Evolutionary conservation across 1,140 invertebrate species (phyloP).

Genomic region (Ooceraea biroi): DNA sequence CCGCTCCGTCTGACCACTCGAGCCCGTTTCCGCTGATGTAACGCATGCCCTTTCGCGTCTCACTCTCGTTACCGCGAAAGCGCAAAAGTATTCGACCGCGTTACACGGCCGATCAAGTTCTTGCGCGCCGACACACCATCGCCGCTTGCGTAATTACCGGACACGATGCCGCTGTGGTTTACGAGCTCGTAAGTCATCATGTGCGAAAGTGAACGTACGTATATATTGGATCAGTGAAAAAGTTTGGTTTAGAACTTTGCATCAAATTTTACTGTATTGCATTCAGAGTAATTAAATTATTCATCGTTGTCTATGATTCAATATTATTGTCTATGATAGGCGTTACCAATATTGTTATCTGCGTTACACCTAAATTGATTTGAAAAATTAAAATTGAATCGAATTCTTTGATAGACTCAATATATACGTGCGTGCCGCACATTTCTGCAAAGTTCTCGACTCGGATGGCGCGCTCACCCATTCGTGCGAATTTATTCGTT

Average conservation of each 20-base stretch:
- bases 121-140: not conserved
- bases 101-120: constrained; percentile 35
- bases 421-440: not conserved
- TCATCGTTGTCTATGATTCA: too few species aligned
- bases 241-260: too few species aligned
- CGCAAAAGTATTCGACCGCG: constrained; percentile 35
- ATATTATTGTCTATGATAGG: too few species aligned
- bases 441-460: not conserved
- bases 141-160: constrained; percentile 15
- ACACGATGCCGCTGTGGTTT: constrained; percentile 38
- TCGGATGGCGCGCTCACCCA: not conserved
- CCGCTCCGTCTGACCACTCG: not conserved
- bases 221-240: too few species aligned
- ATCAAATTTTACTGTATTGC: too few species aligned
- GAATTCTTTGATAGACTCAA: not conserved
- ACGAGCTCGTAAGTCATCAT: constrained; percentile 33
- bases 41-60: constrained; percentile 20
- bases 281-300: too few species aligned
- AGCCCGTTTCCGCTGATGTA: constrained; percentile 8
- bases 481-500: constrained; percentile 10
- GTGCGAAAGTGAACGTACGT: constrained; percentile 41
- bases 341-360: too few species aligned
- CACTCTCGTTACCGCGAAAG: constrained; percentile 33
- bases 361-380: too few species aligned
- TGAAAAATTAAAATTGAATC: too few species aligned